Evolutionary conservation across 2,113 vertebrate species (phyloP), one percentile per base, ranked within the genome.

Genomic region (Hippocampus zosterae): DNA sequence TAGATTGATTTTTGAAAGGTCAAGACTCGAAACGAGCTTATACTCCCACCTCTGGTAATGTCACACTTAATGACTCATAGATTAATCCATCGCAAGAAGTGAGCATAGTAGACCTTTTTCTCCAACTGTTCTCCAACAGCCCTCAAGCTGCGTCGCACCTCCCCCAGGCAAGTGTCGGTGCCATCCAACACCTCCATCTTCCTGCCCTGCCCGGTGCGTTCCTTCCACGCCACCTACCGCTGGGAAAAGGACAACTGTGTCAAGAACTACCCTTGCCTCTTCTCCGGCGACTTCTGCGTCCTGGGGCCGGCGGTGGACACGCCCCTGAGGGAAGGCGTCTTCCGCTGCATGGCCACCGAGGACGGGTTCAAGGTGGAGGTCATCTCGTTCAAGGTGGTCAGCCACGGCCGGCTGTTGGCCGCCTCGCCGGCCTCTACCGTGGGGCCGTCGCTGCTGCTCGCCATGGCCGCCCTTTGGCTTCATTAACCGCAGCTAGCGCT

Each of bases 221-320:
- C 93, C 67, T 93, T 92, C 76, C 93, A 92, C 10, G 93, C 93
- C 67, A 85, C 80, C 67, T 94, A 94, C 65, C 91, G 87, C 61
- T 94, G 93, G 93, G 91, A 92, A 74, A 93, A 91, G 65, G 93
- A 93, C 72, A 88, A 92, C 90, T 91, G 89, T 64, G 29, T 80
- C 56, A 88, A 82, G 81, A 85, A 78, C 53, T 94, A 93, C 73
- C 88, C 92, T 4, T 94, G 93, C 80, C 71, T 89, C 56, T 89
- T 93, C 84, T 88, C 90, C 0, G 91, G 92, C 37, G 90, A 91
- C 75, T 93, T 91, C 65, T 94, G 93, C 50, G 88, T 93, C 21
- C 88, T 94, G 71, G 92, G 90, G 1, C 91, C 91, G 0, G 79
- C 78, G 0, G 67, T 89, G 0, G 83, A 89, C 52, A 79, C 86